Base-by-base conservation (phyloP, 2,113 vertebrate genomes). In the Capreolus pygargus region DNA sequence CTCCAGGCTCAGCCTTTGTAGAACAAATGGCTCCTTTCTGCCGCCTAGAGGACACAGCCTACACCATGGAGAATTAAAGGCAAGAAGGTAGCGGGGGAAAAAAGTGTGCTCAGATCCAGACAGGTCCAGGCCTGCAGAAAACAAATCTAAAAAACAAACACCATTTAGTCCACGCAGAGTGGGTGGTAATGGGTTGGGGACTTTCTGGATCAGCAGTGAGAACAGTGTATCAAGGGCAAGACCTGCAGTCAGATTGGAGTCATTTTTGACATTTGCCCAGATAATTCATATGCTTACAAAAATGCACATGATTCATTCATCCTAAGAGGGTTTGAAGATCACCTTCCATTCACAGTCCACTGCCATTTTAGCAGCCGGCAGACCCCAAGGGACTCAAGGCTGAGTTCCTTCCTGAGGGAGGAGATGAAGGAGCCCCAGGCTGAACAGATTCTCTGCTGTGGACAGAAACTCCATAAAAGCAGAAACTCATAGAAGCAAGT, bases 1-100 rank as follows among this genome's bases (percentile, higher is more conserved):
- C 47, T 25, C 17, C 76, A 81, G 45, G 36, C n/a, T 54, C 16
- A 45, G 39, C 21, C 21, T 23, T 74, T 8, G 17, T 27, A 52
- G 39, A 93, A 52, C 33, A 57, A 70, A 55, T 33, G 82, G 93
- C 91, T 97, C 91, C 0, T 45, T 93, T 85, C 97, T 96, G 98
- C 98, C 97, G 93, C 94, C 98, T 98, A 52, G 91, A 94, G 98
- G 97, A 90, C 6, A 0, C 16, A 83, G 81, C 74, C 57, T 78
- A 4, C 27, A 54, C 11, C n/a, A 4, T 14, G 1, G 33, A 79
- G 76, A 86, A 55, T 47, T 74, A 82, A 79, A 95, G 81, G 14
- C 21, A 25, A 54, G 45, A 57, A 74, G 78, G 43, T 23, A 36
- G 7, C 8, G 14, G 33, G 33, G 60, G 55, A 43, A 43, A 64